phyloP scores from a whole-genome alignment of 2,797 vertebrate species.

The Petrocephalus sullivani region DNA sequence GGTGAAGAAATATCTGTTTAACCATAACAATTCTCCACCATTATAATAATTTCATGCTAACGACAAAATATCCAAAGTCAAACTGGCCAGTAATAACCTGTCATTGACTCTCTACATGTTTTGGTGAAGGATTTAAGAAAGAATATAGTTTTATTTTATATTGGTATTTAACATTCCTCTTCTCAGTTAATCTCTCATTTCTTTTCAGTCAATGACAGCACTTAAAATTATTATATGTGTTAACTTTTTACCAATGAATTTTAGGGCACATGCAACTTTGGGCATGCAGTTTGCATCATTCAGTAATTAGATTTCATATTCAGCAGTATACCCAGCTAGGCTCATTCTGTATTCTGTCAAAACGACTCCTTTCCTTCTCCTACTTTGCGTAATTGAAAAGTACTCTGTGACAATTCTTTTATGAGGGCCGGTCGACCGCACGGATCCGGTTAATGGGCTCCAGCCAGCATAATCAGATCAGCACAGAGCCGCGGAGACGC shows the following conservation, averaged over 20 bases:
- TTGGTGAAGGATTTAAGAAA: neutral
- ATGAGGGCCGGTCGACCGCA: neutral
- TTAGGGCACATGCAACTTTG: constrained; percentile 1
- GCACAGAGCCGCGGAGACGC: neutral
- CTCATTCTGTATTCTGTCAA: constrained; percentile 1
- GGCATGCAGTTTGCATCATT: constrained; percentile 6
- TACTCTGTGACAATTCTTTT: neutral
- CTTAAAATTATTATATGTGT: neutral
- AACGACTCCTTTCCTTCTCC: neutral
- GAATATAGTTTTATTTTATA: neutral
- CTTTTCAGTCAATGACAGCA: neutral
- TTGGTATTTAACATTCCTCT: neutral
- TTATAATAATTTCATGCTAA: constrained; percentile 3
- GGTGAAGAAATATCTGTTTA: neutral
- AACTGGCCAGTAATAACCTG: neutral
- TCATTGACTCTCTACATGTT: neutral
- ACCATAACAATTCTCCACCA: neutral
- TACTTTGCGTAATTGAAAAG: constrained; percentile 9
- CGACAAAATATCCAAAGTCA: neutral
- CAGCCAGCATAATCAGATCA: neutral
- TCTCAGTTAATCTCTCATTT: neutral
- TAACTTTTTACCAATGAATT: neutral
- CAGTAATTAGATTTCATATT: constrained; percentile 4
- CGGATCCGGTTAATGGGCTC: neutral
- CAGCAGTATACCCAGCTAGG: neutral